These are phyloP conservation scores for Sylvia borin DNA, from an alignment of 2,797 vertebrate species.

Conservation along the genomic window DNA sequence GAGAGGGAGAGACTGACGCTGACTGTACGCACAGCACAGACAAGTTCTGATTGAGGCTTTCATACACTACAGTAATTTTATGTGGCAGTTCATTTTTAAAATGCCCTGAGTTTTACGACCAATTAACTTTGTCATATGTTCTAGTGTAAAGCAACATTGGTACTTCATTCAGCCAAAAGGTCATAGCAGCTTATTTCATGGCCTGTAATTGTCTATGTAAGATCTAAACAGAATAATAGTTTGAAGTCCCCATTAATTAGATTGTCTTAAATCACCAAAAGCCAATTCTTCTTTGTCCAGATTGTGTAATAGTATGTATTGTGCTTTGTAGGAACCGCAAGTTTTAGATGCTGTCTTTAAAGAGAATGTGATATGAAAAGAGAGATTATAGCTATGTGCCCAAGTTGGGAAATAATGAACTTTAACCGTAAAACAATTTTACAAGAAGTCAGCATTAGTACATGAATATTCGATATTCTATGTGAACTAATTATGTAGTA, in stretches of 20 bases:
- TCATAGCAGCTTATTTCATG: constrained; percentile 15
- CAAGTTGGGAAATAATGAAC: background rate
- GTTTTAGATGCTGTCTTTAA: constrained; percentile 23
- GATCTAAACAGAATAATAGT: background rate
- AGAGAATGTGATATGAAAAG: background rate
- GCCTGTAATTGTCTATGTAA: background rate
- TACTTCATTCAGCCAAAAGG: background rate
- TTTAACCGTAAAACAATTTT: background rate
- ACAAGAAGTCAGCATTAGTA: background rate
- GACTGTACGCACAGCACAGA: background rate
- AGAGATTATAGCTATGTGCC: background rate
- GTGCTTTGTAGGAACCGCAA: background rate
- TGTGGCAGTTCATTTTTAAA: constrained; percentile 11
- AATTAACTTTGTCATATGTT: constrained; percentile 25
- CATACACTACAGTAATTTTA: background rate
- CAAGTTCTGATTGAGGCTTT: constrained; percentile 33
- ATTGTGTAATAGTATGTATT: background rate
- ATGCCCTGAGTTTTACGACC: constrained; percentile 32
- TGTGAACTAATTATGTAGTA: background rate
- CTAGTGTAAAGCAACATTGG: background rate
- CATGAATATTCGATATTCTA: background rate
- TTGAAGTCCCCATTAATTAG: constrained; percentile 2
- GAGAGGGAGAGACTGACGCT: constrained; percentile 18
- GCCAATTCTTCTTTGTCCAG: background rate
- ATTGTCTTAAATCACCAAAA: constrained; percentile 1